A percentile compares a stretch with the other conserved stretches of the same genome.
Conservation (phyloP, 2,113 vertebrate species). For the Spermophilus dauricus region DNA sequence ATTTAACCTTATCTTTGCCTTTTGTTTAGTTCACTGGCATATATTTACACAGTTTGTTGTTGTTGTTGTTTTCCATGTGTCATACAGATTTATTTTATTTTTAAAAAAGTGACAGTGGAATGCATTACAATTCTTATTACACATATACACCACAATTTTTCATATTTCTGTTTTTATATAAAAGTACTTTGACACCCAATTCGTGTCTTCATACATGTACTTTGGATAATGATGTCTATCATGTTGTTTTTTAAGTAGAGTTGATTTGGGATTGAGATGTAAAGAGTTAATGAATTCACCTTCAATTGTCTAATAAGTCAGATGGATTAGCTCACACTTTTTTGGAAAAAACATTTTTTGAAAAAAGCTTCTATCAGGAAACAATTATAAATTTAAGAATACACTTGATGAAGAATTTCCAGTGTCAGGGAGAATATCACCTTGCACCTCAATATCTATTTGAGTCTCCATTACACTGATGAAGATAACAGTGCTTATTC, state of each 20-base stretch:
- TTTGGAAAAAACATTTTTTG: not conserved
- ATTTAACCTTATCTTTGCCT: not conserved
- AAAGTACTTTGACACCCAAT: no score
- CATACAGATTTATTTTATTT: no score
- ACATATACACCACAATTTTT: no score
- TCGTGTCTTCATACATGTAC: no score
- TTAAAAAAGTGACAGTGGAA: no score
- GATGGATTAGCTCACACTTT: not conserved
- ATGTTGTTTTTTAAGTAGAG: not conserved
- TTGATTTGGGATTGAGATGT: not conserved
- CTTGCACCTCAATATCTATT: not conserved
- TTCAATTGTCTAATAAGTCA: not conserved
- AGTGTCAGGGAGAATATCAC: conserved; percentile 19
- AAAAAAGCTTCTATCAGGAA: not conserved
- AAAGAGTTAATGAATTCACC: not conserved
- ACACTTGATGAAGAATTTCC: not conserved
- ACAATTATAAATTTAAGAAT: conserved; percentile 13
- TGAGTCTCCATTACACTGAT: not conserved
- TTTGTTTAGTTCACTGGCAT: not conserved
- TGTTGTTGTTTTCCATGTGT: no score
- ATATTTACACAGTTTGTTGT: not conserved
- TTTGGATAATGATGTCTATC: no score
- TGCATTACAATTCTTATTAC: no score
- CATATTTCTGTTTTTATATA: no score
- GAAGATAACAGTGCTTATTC: conserved; percentile 66